Evolutionary conservation across 2,113 vertebrate genomes (phyloP), one percentile per base, ranked within the genome.

Genomic region (Oreochromis spilurus): DNA sequence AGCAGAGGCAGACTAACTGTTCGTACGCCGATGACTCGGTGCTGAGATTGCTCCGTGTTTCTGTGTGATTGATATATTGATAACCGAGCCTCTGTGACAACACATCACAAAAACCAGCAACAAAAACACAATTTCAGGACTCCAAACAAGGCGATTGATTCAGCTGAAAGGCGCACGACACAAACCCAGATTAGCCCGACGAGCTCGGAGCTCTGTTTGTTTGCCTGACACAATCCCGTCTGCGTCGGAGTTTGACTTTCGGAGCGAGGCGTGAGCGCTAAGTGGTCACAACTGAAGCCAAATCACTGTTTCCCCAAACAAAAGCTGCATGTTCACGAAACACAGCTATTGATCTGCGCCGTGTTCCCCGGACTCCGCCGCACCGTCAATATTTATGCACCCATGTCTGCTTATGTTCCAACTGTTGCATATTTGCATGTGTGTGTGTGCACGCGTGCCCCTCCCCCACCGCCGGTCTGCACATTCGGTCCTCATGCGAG

Each of bases 271-370:
- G 45, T 84, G 83, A 90, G 70, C 78, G 80, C 88, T 92, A 87
- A 94, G 88, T 85, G 93, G 88, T 93, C 78, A 89, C 93, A 93
- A 93, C 70, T 87, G 86, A 90, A 94, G 85, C 84, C 84, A 84
- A 86, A 90, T 85, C 85, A 89, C 87, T 91, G 90, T 91, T 92
- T 85, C 70, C 16, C 53, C 89, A 89, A 94, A 93, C 93, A 94
- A 93, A 93, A 90, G 89, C 89, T 84, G 85, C 60, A 87, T 90
- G 88, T 89, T 91, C 77, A 81, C 26, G 6, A 90, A 90, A 50
- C 90, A 85, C 84, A 88, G 65, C 87, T 91, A 94, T 94, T 90
- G 94, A 95, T 95, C 91, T 70, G 81, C 2, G 31, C 24, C 50
- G 53, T 79, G 43, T 86, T 89, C 87, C 79, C 70, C 79, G 40